These are phyloP conservation scores for Lemur catta DNA, from an alignment of 2,797 vertebrate species.

Conservation along the genomic window DNA sequence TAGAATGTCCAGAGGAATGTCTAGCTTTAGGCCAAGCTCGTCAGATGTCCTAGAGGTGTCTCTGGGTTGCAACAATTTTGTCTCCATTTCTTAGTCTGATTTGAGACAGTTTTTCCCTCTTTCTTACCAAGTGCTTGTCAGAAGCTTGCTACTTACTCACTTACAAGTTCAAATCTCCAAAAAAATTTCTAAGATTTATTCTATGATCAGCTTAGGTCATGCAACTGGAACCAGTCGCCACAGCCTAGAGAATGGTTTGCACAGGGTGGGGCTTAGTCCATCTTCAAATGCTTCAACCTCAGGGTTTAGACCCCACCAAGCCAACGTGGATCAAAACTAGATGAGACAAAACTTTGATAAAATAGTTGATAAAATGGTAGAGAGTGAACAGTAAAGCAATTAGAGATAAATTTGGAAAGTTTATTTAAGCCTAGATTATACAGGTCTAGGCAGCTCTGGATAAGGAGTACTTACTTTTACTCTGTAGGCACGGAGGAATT, in stretches of 20 bases:
- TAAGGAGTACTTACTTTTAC: not conserved
- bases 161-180: not conserved
- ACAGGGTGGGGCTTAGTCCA: not conserved
- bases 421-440: not conserved
- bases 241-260: not conserved
- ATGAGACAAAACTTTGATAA: not conserved
- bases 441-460: not conserved
- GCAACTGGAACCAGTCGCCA: not conserved
- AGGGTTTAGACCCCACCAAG: too few species aligned
- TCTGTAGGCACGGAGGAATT: not conserved
- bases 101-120: not conserved
- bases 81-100: not conserved
- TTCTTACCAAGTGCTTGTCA: not conserved
- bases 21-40: not conserved
- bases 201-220: not conserved
- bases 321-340: not conserved
- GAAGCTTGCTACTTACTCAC: not conserved
- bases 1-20: not conserved
- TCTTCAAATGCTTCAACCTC: not conserved
- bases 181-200: not conserved
- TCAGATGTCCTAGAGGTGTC: not conserved
- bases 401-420: not conserved
- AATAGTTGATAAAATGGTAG: not conserved
- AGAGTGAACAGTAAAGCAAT: not conserved
- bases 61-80: not conserved